A percentile compares a stretch with the other conserved stretches of the same genome.
These are phyloP conservation scores for Trissonchulus latispiculum DNA, from an alignment of 2,888 invertebrate genomes.

Conservation along the genomic window DNA sequence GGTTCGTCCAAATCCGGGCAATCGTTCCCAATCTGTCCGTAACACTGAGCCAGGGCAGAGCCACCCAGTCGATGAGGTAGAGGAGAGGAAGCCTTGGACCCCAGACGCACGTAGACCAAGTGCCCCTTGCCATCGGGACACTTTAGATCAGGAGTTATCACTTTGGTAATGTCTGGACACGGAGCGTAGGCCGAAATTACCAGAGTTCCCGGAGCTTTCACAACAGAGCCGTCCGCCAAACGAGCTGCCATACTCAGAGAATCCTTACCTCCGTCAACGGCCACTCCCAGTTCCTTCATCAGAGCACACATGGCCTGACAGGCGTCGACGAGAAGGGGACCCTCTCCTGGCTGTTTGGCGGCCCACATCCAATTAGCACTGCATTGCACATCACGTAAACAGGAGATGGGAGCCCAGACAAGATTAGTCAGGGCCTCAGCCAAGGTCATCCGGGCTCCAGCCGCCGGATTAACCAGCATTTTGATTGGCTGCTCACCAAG, in stretches of 20 bases:
- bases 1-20: conserved; percentile 70
- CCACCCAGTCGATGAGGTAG: conserved; percentile 69
- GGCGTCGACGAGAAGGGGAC: conserved; percentile 72
- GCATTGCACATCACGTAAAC: conserved; percentile 77
- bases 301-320: conserved; percentile 75
- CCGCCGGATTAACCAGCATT: conserved; percentile 67
- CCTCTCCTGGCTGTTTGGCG: conserved; percentile 84
- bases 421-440: conserved; percentile 88
- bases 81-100: conserved; percentile 43
- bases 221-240: conserved; percentile 56
- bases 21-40: conserved; percentile 66
- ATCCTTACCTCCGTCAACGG: conserved; percentile 93
- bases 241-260: conserved; percentile 92
- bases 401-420: conserved; percentile 63
- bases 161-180: conserved; percentile 72
- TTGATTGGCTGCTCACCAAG: conserved; percentile 96
- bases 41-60: conserved; percentile 81
- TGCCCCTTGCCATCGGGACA: too few relatives aligned
- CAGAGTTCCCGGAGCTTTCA: conserved; percentile 56
- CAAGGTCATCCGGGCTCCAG: conserved; percentile 85
- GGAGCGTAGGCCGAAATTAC: conserved; percentile 94
- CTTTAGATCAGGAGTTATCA: conserved; percentile 81
- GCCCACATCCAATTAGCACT: conserved; percentile 99
- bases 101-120: conserved; percentile 71
- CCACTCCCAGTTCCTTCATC: conserved; percentile 71